A percentile compares a stretch with the other conserved stretches of the same genome.
phyloP scores from a whole-genome alignment of 2,797 vertebrate genomes.

The Euthynnus affinis region DNA sequence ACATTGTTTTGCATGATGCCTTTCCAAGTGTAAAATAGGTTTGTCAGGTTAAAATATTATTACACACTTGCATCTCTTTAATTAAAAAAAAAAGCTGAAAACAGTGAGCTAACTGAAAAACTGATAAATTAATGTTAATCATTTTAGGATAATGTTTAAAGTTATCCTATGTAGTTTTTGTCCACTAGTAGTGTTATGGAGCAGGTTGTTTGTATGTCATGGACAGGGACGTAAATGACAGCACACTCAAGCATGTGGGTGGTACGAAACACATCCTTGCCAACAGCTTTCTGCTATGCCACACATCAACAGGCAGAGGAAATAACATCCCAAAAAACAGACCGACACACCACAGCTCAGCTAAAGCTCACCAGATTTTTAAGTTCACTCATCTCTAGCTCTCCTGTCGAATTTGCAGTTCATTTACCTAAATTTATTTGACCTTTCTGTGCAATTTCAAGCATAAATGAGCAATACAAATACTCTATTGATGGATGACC shows the following conservation, averaged over 20 bases:
- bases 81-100: neutral
- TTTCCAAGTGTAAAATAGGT: neutral
- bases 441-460: neutral
- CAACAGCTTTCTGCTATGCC: neutral
- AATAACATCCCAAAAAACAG: too few species aligned
- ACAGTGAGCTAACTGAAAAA: neutral
- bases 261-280: neutral
- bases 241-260: neutral
- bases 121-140: too few species aligned
- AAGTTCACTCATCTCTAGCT: too few species aligned
- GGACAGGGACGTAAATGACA: too few species aligned
- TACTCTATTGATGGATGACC: neutral
- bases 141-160: too few species aligned
- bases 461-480: neutral
- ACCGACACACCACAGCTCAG: neutral
- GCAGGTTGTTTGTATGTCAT: too few species aligned
- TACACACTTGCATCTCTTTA: neutral
- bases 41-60: neutral
- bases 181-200: too few species aligned
- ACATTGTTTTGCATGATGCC: neutral
- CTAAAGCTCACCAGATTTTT: neutral
- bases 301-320: constrained; percentile 12
- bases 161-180: too few species aligned
- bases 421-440: neutral
- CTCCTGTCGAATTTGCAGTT: neutral